phyloP scores from a whole-genome alignment of 2,888 invertebrate species.

The Apamea sordens region DNA sequence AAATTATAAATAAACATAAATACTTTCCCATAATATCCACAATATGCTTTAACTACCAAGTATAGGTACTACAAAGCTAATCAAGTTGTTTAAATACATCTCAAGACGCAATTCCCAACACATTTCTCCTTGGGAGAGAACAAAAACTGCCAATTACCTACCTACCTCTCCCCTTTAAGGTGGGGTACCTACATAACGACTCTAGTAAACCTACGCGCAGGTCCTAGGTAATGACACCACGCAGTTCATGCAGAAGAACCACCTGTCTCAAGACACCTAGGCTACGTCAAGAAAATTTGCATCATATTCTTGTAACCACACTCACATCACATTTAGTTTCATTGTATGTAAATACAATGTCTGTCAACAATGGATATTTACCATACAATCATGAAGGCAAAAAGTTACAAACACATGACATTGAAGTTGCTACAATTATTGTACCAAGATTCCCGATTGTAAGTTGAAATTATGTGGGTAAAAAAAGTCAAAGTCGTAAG shows the following conservation, averaged over 20 bases:
- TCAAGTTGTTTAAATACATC: conserved; percentile 15
- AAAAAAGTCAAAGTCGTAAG: background rate
- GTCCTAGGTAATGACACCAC: conserved; percentile 83
- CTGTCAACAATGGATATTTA: background rate
- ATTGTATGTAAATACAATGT: background rate
- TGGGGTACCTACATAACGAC: conserved; percentile 58
- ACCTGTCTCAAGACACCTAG: background rate
- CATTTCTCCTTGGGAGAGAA: conserved; percentile 41
- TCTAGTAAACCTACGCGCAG: conserved; percentile 77
- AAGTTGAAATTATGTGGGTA: background rate
- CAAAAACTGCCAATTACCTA: conserved; percentile 57
- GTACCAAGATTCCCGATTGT: background rate
- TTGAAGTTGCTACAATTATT: background rate
- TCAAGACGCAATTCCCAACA: conserved; percentile 29
- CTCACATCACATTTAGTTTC: background rate
- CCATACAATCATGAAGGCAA: background rate
- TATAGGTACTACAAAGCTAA: conserved; percentile 9
- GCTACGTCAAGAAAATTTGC: background rate
- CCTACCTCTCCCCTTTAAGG: conserved; percentile 48
- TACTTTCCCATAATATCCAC: background rate
- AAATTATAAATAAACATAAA: background rate
- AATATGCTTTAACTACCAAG: background rate
- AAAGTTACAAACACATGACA: background rate
- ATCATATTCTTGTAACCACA: background rate
- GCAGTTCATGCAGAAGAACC: conserved; percentile 26